Evolutionary conservation across 2,113 vertebrate species (phyloP), one percentile per base, ranked within the genome.

Genomic region (Heterotis niloticus): DNA sequence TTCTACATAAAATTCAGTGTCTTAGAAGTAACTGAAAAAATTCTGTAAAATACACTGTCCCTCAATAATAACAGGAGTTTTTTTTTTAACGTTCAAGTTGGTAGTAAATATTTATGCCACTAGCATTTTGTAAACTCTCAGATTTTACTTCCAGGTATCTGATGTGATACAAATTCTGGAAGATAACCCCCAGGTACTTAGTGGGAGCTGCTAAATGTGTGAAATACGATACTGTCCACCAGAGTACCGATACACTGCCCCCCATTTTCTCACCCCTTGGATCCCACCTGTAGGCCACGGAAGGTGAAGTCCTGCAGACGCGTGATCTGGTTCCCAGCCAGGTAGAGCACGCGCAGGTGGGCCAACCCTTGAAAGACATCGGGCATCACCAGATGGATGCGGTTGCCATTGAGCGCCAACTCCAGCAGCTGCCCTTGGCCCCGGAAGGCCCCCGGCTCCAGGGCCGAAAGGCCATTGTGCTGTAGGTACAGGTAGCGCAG

Each of bases 401-500:
- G 92, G 89, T 97, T 97, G 1, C 94, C 90, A 0, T 95, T 96
- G 29, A 96, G 94, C 0, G 95, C 95, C 5, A 96, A 88, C 81
- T 97, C 96, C 60, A 96, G 89, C 69, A 97, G 91, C 75, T 92
- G 91, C 0, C 90, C 88, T 83, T 96, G 95, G 12, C 89, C 87
- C 0, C 86, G 85, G 83, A 96, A 96, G 0, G 94, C 91, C 0
- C 94, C 94, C 0, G 93, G 87, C 80, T 96, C 95, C 81, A 97
- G 87, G 4, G 88, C 88, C 0, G 89, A 93, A 80, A 97, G 92
- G 85, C 93, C 95, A 84, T 97, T 97, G 84, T 96, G 96, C 87
- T 96, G 96, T 73, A 96, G 86, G 88, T 97, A 97, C 77, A 97
- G 92, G 62, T 94, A 95, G 80, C 93, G 95, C n/a, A 96, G 92